Evolutionary conservation across 2,888 invertebrate genomes (phyloP).

Genomic region (Sminthurides aquaticus): DNA sequence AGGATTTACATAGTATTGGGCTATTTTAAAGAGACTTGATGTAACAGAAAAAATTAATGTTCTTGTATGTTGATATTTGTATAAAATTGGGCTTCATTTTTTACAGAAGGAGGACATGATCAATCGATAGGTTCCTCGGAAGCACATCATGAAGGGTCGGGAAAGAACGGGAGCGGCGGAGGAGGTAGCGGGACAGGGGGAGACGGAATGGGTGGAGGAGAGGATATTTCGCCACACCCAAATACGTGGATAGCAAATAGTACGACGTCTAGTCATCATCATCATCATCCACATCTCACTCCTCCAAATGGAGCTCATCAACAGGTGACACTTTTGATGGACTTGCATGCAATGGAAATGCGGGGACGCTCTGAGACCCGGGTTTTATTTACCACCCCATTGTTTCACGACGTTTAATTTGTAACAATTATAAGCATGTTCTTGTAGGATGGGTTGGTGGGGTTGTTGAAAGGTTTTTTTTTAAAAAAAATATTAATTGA

Average conservation of each 20-base stretch:
- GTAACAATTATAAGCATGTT: not conserved
- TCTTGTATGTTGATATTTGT: not conserved
- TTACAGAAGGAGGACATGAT: not conserved
- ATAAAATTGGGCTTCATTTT: not conserved
- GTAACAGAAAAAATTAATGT: not conserved
- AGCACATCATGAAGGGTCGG: not conserved
- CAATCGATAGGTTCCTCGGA: not conserved
- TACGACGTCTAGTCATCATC: not conserved
- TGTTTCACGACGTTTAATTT: not conserved
- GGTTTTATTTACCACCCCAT: not conserved
- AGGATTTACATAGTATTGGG: not conserved
- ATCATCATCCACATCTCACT: not conserved
- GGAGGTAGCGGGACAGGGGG: constrained; percentile 12
- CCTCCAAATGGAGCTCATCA: constrained; percentile 7
- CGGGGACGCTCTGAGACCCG: not conserved
- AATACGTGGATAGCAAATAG: constrained; percentile 17
- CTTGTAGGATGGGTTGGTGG: not conserved
- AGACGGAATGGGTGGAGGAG: constrained; percentile 19
- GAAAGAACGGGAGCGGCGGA: not conserved
- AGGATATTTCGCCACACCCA: constrained; percentile 23
- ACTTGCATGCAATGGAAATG: constrained; percentile 1
- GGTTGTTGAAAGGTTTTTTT: constrained; percentile 4
- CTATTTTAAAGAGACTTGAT: not conserved
- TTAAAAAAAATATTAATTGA: not conserved
- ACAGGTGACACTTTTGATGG: constrained; percentile 20